phyloP scores from a whole-genome alignment of 2,113 vertebrate genomes.

The Prunella himalayana region DNA sequence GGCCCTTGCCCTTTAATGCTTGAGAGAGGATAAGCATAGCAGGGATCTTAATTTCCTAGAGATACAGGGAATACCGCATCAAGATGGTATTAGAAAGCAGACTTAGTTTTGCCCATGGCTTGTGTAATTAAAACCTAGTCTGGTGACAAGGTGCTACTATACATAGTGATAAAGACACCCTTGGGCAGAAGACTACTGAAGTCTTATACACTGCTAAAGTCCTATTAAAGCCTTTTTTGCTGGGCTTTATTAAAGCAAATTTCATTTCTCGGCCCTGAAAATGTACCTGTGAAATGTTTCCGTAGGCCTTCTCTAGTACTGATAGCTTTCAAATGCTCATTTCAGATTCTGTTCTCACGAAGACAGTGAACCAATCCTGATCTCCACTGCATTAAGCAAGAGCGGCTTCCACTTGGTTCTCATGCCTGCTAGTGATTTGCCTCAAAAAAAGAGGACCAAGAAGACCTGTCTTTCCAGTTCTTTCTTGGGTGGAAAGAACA shows the following conservation, averaged over 20 bases:
- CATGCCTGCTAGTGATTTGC: background rate
- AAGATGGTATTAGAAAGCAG: constrained; percentile 36
- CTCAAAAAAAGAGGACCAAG: background rate
- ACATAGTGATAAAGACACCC: background rate
- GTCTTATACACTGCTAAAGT: background rate
- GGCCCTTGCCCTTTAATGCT: background rate
- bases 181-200: background rate
- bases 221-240: constrained; percentile 10
- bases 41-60: constrained; percentile 8
- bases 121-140: constrained; percentile 51
- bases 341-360: background rate
- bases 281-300: background rate
- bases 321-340: background rate
- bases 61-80: background rate
- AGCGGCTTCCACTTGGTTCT: background rate
- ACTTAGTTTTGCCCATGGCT: constrained; percentile 26
- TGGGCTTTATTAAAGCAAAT: constrained; percentile 32
- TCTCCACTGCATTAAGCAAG: background rate
- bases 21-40: background rate
- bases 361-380: background rate
- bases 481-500: background rate
- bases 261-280: background rate
- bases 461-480: background rate
- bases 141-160: background rate
- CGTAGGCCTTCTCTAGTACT: rapidly evolving